phyloP scores from a whole-genome alignment of 2,888 invertebrate species.

The Polietes domitor region DNA sequence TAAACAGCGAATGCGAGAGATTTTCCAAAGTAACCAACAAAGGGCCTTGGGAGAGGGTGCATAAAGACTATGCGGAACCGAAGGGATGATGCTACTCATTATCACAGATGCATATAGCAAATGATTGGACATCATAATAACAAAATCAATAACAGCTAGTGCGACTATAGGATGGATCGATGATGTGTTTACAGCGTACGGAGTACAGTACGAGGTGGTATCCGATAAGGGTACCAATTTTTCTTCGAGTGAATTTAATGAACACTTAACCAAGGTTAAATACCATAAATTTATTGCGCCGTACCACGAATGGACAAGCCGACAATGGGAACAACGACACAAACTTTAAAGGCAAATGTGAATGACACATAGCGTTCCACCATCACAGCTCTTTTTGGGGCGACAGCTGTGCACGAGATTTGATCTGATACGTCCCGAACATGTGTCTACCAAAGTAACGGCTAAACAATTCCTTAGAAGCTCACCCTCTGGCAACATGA shows the following conservation, averaged over 20 bases:
- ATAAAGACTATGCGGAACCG: conserved; percentile 74
- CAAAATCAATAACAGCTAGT: conserved; percentile 15
- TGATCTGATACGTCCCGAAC: too few relatives aligned
- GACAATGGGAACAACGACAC: too few relatives aligned
- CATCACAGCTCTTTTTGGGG: too few relatives aligned
- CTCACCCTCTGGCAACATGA: too few relatives aligned
- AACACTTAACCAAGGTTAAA: too few relatives aligned
- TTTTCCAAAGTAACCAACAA: conserved; percentile 28
- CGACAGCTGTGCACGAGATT: too few relatives aligned
- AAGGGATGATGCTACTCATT: conserved; percentile 73
- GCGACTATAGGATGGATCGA: conserved; percentile 58
- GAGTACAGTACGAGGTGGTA: conserved; percentile 67
- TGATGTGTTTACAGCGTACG: conserved; percentile 69
- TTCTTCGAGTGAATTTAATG: conserved; percentile 52
- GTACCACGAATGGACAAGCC: too few relatives aligned
- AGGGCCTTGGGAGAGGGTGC: conserved; percentile 38
- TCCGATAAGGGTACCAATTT: conserved; percentile 70
- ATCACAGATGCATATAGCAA: conserved; percentile 66
- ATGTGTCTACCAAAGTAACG: too few relatives aligned
- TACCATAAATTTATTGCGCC: too few relatives aligned
- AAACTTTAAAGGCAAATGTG: too few relatives aligned
- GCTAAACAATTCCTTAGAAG: too few relatives aligned
- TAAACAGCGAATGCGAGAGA: conserved; percentile 33
- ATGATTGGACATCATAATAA: conserved; percentile 51
- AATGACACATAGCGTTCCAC: too few relatives aligned